Evolutionary conservation across 2,888 invertebrate species (phyloP), one percentile per base, ranked within the genome.

Genomic region (Dysmachus trigonus): DNA sequence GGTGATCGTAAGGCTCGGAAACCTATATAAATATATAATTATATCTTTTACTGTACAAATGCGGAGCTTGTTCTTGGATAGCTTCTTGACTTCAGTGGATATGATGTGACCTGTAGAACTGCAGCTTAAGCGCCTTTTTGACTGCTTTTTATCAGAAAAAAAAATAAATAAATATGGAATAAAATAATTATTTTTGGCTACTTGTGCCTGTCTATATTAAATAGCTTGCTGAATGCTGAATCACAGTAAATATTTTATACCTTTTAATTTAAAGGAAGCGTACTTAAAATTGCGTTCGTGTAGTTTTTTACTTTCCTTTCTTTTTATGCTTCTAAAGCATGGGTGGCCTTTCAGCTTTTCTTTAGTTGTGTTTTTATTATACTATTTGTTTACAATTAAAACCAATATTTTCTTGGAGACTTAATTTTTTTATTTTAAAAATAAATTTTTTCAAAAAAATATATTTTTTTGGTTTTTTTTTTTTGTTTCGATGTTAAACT

Each of bases 21-120:
- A 31, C 31, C 30, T 35, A 35, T n/a, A n/a, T n/a, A n/a, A n/a
- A n/a, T n/a, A n/a, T n/a, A n/a, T n/a, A 62, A 8, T 62, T 62
- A 62, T 82, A 27, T 77, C 7, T 72, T 82, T 83, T 83, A 83
- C 31, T 83, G 72, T 83, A 72, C 72, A 83, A 83, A 83, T 83
- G 81, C 81, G 81, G 81, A 81, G 81, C 72, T 83, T 22, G 71
- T 83, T 72, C 83, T n/a, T 83, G 41, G 83, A 83, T 41, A 83
- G 72, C 83, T 83, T 83, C 72, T 83, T 83, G 41, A 83, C 83
- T 83, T 83, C 83, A 83, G 41, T 83, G 83, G 83, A 83, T 83
- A 83, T 83, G 83, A 83, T 83, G 72, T 83, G 83, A 83, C 71
- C 83, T 83, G 83, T 83, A 83, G 71, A 72, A 83, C 47, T 47